phyloP scores from a whole-genome alignment of 2,797 vertebrate genomes.

The Hyperoplus immaculatus region DNA sequence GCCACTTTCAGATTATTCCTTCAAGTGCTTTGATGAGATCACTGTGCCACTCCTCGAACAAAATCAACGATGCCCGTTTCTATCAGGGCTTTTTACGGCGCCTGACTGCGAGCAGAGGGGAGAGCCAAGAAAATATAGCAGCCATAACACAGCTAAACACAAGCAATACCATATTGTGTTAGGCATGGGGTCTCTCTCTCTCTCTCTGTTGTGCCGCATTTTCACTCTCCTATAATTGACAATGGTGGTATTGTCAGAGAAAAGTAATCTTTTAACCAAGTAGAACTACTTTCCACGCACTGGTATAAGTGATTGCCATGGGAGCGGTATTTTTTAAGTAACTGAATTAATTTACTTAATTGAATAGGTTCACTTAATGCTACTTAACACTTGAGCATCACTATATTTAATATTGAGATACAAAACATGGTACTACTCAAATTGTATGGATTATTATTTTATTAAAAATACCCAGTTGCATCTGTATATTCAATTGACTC shows the following conservation, averaged over 20 bases:
- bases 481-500: too few species aligned
- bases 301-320: too few species aligned
- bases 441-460: not conserved
- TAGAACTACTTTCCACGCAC: not conserved
- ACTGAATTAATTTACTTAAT: too few species aligned
- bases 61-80: constrained; percentile 63
- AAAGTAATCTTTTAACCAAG: not conserved
- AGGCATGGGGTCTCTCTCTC: not conserved
- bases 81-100: constrained; percentile 58
- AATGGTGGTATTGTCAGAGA: not conserved
- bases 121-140: constrained; percentile 41
- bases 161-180: not conserved
- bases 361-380: too few species aligned
- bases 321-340: too few species aligned
- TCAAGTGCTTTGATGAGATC: constrained; percentile 71
- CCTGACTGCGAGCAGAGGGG: constrained; percentile 44
- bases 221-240: not conserved
- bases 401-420: not conserved
- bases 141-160: constrained; percentile 31
- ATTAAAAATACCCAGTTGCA: not conserved
- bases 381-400: too few species aligned
- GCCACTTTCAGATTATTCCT: constrained; percentile 55
- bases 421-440: not conserved
- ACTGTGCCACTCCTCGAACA: constrained; percentile 44
- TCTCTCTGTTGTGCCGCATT: not conserved